Base-by-base conservation (phyloP, 2,113 vertebrate genomes). In the Toxotes chatareus region DNA sequence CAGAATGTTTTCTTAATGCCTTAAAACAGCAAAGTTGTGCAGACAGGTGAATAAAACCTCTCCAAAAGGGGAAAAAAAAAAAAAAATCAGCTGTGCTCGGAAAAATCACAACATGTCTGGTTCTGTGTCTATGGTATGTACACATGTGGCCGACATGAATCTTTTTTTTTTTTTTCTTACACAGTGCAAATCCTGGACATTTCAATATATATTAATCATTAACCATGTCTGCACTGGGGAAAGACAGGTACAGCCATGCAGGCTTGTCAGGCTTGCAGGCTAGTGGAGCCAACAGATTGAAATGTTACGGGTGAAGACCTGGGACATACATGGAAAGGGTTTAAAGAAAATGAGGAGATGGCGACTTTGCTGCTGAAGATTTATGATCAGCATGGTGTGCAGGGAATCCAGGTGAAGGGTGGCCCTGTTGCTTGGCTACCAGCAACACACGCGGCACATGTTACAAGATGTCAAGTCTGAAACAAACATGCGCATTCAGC, bases 1-100 rank as follows among this genome's bases (percentile, higher is more conserved):
- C 93, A 92, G 91, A 92, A 19, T 91, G 73, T 90, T 94, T 89
- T 88, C 86, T 81, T 84, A 87, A 87, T 81, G 89, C 80, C 72
- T 87, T 90, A 86, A 89, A 91, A 84, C 76, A 88, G 79, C 82
- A 82, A n/a, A 7, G 49, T 12, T 19, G 71, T 79, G 69, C 77
- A 89, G 84, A 87, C 91, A 94, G 91, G 90, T 93, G 88, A 93
- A 90, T 51, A 70, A 69, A 86, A 81, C 38, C 67, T 80, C 69
- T 53, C 36, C 32, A 60, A 38, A 21, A 32, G 23, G 4, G 2
- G 1, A 64, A 57, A 21, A 46, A 55, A 40, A 17, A 31, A 65
- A 71, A 46, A 67, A 77, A 31, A 65, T 46, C 49, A 36, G 57
- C 73, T 23, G 32, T 12, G 67, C n/a, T 71, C 9, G 31, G 78